Percentiles rank a stretch among this genome's conserved stretches.
phyloP scores from a whole-genome alignment of 1,140 invertebrate species.

The Ganaspis sp. region DNA sequence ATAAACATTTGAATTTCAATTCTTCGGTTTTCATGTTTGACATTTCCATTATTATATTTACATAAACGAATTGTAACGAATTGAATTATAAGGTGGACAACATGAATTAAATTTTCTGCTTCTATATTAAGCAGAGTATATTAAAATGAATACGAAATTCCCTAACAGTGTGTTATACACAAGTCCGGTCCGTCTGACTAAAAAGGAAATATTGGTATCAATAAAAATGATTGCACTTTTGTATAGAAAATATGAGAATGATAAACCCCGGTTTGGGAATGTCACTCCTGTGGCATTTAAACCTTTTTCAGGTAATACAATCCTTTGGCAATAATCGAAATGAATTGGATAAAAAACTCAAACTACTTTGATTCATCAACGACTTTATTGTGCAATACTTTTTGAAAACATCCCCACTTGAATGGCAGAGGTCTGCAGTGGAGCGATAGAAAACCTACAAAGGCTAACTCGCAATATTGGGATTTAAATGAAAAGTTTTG shows the following conservation, averaged over 20 bases:
- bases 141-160: no score
- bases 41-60: no score
- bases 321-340: background rate
- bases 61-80: no score
- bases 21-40: no score
- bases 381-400: conserved; percentile 2
- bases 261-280: conserved; percentile 26
- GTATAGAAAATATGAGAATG: conserved; percentile 18
- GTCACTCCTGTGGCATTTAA: background rate
- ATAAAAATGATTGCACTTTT: background rate
- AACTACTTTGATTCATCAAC: background rate
- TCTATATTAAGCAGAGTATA: no score
- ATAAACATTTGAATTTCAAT: no score
- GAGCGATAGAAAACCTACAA: conserved; percentile 13
- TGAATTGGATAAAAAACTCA: background rate
- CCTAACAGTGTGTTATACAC: no score
- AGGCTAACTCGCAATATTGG: conserved; percentile 13
- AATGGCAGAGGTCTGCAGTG: background rate
- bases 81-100: no score
- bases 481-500: conserved; percentile 1
- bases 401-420: background rate
- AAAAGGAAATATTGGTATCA: no score
- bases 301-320: conserved; percentile 7
- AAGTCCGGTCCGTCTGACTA: no score
- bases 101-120: no score